phyloP scores from a whole-genome alignment of 2,888 invertebrate species.

The Microdon myrmicae region DNA sequence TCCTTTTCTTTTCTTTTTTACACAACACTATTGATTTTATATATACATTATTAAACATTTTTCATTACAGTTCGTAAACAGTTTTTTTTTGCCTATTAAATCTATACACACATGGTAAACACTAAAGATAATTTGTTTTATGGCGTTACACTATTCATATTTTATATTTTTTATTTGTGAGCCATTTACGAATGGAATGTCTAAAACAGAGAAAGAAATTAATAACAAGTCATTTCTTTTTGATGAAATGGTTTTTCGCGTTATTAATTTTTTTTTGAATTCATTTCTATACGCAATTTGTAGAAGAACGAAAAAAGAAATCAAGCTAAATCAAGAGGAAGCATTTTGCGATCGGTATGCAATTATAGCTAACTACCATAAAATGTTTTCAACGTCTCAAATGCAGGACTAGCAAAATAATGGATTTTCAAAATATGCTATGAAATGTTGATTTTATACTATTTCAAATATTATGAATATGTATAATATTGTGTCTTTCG shows the following conservation, averaged over 20 bases:
- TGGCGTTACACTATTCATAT: constrained; percentile 41
- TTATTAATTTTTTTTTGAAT: constrained; percentile 12
- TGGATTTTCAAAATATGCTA: too few relatives aligned
- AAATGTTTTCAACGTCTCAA: too few relatives aligned
- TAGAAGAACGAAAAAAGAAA: too few relatives aligned
- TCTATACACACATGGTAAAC: constrained; percentile 44
- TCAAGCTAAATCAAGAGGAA: constrained; percentile 42
- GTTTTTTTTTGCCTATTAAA: constrained; percentile 46
- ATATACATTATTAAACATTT: constrained; percentile 37
- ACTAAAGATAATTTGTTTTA: constrained; percentile 38
- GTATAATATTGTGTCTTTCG: too few relatives aligned
- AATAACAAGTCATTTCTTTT: constrained; percentile 48
- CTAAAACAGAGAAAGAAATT: constrained; percentile 52
- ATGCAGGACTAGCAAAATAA: too few relatives aligned
- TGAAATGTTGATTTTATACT: too few relatives aligned
- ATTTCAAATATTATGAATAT: too few relatives aligned
- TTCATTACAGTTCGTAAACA: constrained; percentile 19
- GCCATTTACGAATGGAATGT: constrained; percentile 50
- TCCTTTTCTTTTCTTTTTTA: constrained; percentile 7
- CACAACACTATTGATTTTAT: constrained; percentile 43
- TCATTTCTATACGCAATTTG: constrained; percentile 18
- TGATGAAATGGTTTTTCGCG: constrained; percentile 36
- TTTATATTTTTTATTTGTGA: constrained; percentile 46
- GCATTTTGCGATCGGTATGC: constrained; percentile 47
- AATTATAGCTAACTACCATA: too few relatives aligned